Evolutionary conservation across 2,888 invertebrate genomes (phyloP).

Genomic region (Hymenopus coronatus): DNA sequence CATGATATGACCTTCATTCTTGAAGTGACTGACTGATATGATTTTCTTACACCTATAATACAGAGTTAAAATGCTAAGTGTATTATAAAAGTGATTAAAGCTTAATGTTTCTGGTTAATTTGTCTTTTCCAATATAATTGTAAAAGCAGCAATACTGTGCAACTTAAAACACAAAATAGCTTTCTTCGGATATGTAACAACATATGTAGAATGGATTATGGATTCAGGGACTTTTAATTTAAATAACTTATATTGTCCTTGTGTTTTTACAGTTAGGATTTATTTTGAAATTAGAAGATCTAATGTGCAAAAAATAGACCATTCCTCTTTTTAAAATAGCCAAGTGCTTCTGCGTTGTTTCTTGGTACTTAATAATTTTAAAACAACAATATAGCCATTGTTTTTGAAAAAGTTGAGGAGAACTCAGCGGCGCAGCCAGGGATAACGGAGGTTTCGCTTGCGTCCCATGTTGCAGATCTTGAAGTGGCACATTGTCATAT

Average conservation of each 20-base stretch:
- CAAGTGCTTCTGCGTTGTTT: background rate
- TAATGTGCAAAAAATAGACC: background rate
- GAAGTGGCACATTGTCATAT: constrained; percentile 65
- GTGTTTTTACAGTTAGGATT: background rate
- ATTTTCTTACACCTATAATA: background rate
- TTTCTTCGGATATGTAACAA: background rate
- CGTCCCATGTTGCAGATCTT: constrained; percentile 70
- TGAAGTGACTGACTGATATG: background rate
- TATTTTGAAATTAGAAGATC: background rate
- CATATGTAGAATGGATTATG: background rate
- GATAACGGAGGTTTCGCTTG: constrained; percentile 46
- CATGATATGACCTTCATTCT: background rate
- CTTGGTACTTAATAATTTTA: background rate
- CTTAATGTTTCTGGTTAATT: background rate
- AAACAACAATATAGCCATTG: background rate
- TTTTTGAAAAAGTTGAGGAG: background rate
- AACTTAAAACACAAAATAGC: too few species aligned
- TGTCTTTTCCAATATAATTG: background rate
- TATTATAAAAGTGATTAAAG: background rate
- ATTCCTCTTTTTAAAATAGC: background rate
- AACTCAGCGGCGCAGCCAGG: constrained; percentile 9
- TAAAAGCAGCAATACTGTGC: background rate
- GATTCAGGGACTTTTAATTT: background rate
- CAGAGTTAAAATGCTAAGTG: background rate
- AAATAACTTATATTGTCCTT: background rate